Base-by-base conservation (phyloP, 2,797 vertebrate genomes). In the Ptychobarbus kaznakovi region DNA sequence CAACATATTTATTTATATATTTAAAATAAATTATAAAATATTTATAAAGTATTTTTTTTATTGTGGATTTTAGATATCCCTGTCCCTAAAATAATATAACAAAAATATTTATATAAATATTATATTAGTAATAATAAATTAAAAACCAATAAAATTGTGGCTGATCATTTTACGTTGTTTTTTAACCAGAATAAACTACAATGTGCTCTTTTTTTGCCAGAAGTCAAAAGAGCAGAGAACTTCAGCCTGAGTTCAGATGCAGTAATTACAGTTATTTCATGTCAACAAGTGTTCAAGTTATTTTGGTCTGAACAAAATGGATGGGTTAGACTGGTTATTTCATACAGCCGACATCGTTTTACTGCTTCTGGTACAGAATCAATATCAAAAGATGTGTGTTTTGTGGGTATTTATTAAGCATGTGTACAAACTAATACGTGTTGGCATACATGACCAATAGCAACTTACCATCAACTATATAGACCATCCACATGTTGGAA, bases 221-320 rank as follows among this genome's bases (percentile, higher is more conserved):
- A 73, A 73, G 42, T 15, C 13, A 49, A 28, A 75, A 20, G 16
- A 51, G 4, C 73, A 22, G 28, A 10, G 16, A 53, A 35, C 46
- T 53, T 12, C 15, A 35, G 44, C 4, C 72, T 74, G 46, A 20
- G 46, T 75, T 75, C 16, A 75, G 9, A 75, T 51, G 28, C 16
- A 35, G 72, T 51, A 75, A 53, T 53, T 75, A 53, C 46, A 51
- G 73, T 53, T 74, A 74, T 51, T 74, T 75, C 10, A 35, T 51
- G 73, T 75, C 35, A 75, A 75, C 5, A 35, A 75, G 46, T 75
- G 10, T 53, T 28, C 42, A 46, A 49, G 70, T 73, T 53, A 53
- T 75, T 75, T 75, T 75, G 10, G 9, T 75, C 46, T 75, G 28
- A 75, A 51, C 18, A 22, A 56, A 13, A 22, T 35, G 32, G 2